Evolutionary conservation across 2,113 vertebrate genomes (phyloP).

Genomic region (Psophia crepitans): DNA sequence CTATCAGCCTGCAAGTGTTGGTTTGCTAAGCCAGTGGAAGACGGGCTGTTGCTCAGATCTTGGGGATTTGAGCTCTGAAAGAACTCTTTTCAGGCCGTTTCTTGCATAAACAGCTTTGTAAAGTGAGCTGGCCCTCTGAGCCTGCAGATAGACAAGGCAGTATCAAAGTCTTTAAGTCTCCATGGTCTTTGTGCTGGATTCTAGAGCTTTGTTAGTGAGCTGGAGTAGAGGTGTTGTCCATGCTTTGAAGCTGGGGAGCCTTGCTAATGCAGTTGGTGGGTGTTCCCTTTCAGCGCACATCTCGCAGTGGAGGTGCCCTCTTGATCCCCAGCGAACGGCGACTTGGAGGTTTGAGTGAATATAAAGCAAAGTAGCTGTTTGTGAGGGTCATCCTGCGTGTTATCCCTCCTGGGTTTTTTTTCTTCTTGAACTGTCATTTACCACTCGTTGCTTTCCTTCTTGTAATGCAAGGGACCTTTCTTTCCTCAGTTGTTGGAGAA

Average conservation of each 20-base stretch:
- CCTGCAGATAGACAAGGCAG: background rate
- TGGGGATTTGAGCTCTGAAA: slow-evolving; percentile 6
- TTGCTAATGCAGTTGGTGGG: background rate
- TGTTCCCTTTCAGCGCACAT: background rate
- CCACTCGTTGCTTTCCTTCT: background rate
- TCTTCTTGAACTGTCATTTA: background rate
- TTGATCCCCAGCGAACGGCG: background rate
- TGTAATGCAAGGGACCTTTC: background rate
- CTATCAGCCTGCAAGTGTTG: background rate
- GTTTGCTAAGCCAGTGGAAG: background rate
- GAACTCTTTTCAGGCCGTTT: background rate
- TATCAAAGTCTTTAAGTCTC: background rate
- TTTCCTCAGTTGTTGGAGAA: background rate
- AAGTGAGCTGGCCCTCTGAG: background rate
- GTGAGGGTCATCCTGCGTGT: background rate
- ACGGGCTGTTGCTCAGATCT: background rate
- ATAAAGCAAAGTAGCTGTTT: background rate
- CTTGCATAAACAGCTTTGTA: slow-evolving; percentile 5
- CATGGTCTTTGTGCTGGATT: background rate
- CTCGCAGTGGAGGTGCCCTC: background rate
- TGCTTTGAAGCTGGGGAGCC: background rate
- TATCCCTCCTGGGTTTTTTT: background rate
- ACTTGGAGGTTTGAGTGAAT: background rate
- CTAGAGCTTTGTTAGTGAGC: background rate
- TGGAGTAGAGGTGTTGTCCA: background rate